Conservation (phyloP, 1,140 invertebrate genomes). For the Pissodes strobi region DNA sequence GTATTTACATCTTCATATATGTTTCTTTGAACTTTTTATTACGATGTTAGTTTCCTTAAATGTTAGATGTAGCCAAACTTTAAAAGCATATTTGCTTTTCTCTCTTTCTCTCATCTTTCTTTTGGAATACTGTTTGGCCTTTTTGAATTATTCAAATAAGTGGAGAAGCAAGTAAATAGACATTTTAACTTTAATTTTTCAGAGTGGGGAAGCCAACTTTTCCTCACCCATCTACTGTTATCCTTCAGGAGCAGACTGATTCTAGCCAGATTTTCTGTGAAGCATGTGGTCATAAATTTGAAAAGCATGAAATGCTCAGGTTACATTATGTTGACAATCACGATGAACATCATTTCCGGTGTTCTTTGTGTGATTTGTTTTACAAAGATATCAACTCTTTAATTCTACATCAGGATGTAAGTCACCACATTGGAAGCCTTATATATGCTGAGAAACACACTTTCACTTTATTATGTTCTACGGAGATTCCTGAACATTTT, state of each 20-base stretch:
- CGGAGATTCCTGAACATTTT: neutral
- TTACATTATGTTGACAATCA: neutral
- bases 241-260: too few species aligned
- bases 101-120: too few species aligned
- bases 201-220: too few species aligned
- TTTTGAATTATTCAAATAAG: too few species aligned
- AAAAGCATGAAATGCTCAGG: neutral
- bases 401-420: neutral
- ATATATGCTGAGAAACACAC: neutral
- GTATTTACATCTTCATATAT: neutral
- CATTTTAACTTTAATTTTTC: too few species aligned
- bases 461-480: neutral
- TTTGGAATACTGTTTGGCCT: too few species aligned
- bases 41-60: too few species aligned
- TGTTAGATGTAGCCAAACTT: too few species aligned
- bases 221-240: too few species aligned
- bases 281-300: neutral
- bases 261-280: conserved; percentile 2
- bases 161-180: too few species aligned
- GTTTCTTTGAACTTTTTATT: neutral
- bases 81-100: too few species aligned
- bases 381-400: neutral
- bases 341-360: neutral
- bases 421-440: neutral
- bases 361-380: neutral